phyloP scores from a whole-genome alignment of 2,888 invertebrate species.

The Unio delphinus region DNA sequence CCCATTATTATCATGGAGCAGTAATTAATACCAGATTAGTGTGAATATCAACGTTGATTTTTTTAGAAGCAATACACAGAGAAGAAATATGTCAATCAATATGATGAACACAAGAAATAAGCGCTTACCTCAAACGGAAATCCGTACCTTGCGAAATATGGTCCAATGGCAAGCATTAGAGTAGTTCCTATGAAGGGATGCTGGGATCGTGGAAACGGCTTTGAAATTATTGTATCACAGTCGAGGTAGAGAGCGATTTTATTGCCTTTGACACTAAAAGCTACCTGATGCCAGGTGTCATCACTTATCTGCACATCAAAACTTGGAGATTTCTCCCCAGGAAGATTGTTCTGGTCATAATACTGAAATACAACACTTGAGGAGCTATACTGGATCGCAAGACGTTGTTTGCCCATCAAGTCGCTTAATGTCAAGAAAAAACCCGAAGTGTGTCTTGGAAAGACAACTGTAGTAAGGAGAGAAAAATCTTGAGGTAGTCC shows the following conservation, averaged over 20 bases:
- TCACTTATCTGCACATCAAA: conserved; percentile 45
- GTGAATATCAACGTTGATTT: too few relatives aligned
- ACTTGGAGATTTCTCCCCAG: conserved; percentile 28
- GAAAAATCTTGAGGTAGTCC: conserved; percentile 58
- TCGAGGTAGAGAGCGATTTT: conserved; percentile 49
- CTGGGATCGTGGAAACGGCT: conserved; percentile 15
- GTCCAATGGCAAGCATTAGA: conserved; percentile 50
- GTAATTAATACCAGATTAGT: too few relatives aligned
- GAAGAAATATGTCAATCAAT: too few relatives aligned
- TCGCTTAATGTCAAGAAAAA: conserved; percentile 61
- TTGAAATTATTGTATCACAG: conserved; percentile 44
- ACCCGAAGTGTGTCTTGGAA: conserved; percentile 35
- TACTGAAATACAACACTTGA: conserved; percentile 21
- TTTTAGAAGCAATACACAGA: too few relatives aligned
- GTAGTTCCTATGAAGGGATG: conserved; percentile 7
- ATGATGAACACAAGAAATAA: too few relatives aligned
- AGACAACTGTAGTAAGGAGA: conserved; percentile 47
- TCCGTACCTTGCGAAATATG: conserved; percentile 45
- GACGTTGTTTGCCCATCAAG: conserved; percentile 43
- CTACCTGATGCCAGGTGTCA: conserved; percentile 56
- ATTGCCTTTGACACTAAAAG: conserved; percentile 44
- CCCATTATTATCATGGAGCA: too few relatives aligned
- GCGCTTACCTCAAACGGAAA: conserved; percentile 44
- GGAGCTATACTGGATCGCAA: conserved; percentile 37
- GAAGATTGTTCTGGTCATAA: conserved; percentile 31